Base-by-base conservation (phyloP, 1,140 invertebrate genomes). In the Zaprionus lachaisei region DNA sequence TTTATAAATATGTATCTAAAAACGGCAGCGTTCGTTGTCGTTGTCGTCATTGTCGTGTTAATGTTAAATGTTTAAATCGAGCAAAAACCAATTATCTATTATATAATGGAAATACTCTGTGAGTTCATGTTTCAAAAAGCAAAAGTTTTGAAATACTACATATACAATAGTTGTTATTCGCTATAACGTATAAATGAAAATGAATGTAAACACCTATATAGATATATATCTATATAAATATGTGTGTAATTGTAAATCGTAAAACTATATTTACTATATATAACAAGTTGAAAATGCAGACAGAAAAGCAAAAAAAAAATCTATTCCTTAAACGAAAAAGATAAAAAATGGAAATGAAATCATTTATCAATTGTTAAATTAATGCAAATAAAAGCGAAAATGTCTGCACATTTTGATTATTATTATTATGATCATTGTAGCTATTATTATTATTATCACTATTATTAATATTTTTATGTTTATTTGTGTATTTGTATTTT, bases 31-130 rank as follows among this genome's bases (percentile, higher is more conserved):
- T 28, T 72, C 55, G 73, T 31, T 34, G 31, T 58, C 20, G 62
- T 71, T 54, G 73, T 68, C 57, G 51, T 69, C 62, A 77, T 77
- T 56, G 70, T 84, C 79, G 81, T 89, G 74, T 89, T 89, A 89
- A 87, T 89, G 83, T 87, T 87, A 79, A 81, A 84, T 77, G 81
- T 89, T 89, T 68, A 72, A 58, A 72, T 22, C 22, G 72, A 68
- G 63, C 61, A 67, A 79, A 81, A 77, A 73, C 73, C 83, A 84
- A 89, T 89, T 83, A 84, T 84, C 83, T 84, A 87, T 73, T 79
- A 76, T 81, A 87, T 87, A 84, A 89, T 87, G 84, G 70, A 90
- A 90, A 90, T 90, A 90, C 85, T 90, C 85, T 90, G 85, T 90
- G 85, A 90, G 85, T 90, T 90, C 51, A 85, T 80, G 74, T 87